phyloP scores from a whole-genome alignment of 1,140 invertebrate genomes.

The Kradibia gibbosae region DNA sequence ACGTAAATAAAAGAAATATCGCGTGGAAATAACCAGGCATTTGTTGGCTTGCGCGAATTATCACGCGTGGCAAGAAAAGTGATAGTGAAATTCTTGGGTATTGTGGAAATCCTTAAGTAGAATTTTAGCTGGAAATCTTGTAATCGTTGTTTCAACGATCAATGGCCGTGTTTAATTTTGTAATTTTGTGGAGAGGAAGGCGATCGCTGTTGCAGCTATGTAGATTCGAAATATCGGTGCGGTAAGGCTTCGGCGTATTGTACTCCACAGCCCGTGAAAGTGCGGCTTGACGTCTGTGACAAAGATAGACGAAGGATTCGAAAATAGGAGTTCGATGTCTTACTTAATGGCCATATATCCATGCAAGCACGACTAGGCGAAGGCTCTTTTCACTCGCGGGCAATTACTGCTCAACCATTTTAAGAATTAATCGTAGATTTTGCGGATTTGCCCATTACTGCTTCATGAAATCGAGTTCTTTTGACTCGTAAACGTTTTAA shows the following conservation, averaged over 20 bases:
- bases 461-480: constrained; percentile 11
- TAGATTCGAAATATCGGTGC: not conserved
- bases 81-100: not conserved
- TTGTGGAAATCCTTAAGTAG: not conserved
- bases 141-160: not conserved
- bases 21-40: too few relatives aligned
- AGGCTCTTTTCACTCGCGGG: constrained; percentile 1
- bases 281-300: not conserved
- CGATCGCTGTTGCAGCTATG: not conserved
- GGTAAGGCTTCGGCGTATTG: not conserved
- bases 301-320: not conserved
- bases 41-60: not conserved
- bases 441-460: not conserved
- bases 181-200: not conserved
- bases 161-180: not conserved
- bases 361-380: not conserved
- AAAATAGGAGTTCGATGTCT: not conserved
- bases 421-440: constrained; percentile 6
- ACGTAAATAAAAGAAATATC: too few relatives aligned
- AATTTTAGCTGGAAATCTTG: not conserved
- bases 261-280: not conserved
- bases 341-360: not conserved
- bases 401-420: not conserved
- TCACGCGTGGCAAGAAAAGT: not conserved
- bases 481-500: not conserved